Evolutionary conservation across 2,113 vertebrate species (phyloP), one percentile per base, ranked within the genome.

Genomic region (Heliornis fulica): DNA sequence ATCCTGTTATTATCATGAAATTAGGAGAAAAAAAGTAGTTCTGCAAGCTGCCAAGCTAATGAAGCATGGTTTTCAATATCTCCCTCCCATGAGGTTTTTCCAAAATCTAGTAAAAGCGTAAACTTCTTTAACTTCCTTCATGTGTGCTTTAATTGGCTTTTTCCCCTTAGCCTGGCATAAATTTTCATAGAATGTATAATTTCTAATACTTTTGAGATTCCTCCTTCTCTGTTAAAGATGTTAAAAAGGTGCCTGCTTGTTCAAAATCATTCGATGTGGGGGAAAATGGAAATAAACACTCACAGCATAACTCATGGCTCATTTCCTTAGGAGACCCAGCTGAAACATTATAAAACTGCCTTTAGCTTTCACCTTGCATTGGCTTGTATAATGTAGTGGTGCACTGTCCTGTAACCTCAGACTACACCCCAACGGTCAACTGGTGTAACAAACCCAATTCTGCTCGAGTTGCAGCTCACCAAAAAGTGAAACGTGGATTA

Each of bases 101-200:
- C 59, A 94, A 96, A 95, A 94, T 92, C 71, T 86, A 93, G 94
- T 83, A 83, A 38, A 90, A 86, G 5, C 34, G 36, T 51, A 90
- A 1, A 64, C 75, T 93, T 90, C 88, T 79, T 81, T 85, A 93
- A 85, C 85, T 88, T 93, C 71, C 43, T 94, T 93, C 88, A 86
- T 89, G 54, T 74, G 76, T 38, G 50, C 60, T 95, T 95, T 96
- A 96, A 96, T 93, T 94, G 85, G 54, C 46, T 81, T 90, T 94
- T 88, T 16, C 51, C 36, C 63, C 68, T 69, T 72, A 81, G 36
- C 41, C 46, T 74, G 38, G 41, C 59, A 92, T 72, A 86, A 80
- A 88, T 92, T 93, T 88, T 94, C 83, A 94, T 5, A 59, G 71
- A 70, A 80, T 63, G 15, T 77, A 45, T 50, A 74, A 72, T 88